Percentiles rank a stretch among this genome's conserved stretches.
These are phyloP conservation scores for Clarias pachynema DNA, from an alignment of 2,797 vertebrate species.

Conservation along the genomic window DNA sequence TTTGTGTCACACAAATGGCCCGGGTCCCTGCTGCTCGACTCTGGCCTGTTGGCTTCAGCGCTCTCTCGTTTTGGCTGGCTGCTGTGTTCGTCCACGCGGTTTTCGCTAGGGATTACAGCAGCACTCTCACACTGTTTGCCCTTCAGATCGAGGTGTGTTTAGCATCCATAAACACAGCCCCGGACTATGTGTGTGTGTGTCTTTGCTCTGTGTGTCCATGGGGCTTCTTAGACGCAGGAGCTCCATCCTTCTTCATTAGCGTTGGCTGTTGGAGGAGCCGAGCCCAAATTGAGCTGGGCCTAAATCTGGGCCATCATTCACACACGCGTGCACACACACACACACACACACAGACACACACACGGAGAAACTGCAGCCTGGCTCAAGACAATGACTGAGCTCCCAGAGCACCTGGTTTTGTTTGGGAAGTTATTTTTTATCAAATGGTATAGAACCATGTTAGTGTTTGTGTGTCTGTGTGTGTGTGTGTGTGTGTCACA, in stretches of 20 bases:
- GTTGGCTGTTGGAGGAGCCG: slow-evolving; percentile 28
- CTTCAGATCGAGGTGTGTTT: slow-evolving; percentile 47
- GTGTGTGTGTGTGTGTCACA: neutral
- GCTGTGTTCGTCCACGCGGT: neutral
- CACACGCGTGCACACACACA: neutral
- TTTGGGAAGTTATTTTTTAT: slow-evolving; percentile 7
- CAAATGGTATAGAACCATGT: neutral
- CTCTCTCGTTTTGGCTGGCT: neutral
- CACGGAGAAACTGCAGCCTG: slow-evolving; percentile 12
- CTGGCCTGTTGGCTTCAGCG: slow-evolving; percentile 13
- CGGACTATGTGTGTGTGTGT: neutral
- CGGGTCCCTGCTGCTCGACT: slow-evolving; percentile 29
- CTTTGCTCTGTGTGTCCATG: neutral
- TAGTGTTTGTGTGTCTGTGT: neutral
- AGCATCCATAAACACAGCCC: slow-evolving; percentile 23
- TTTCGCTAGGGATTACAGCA: slow-evolving; percentile 26
- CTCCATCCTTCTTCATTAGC: slow-evolving; percentile 50
- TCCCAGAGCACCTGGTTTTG: neutral
- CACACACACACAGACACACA: slow-evolving; percentile 26
- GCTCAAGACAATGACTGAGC: slow-evolving; percentile 6
- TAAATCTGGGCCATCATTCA: slow-evolving; percentile 33
- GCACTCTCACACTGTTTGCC: slow-evolving; percentile 25
- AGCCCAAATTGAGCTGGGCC: slow-evolving; percentile 28
- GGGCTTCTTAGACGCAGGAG: slow-evolving; percentile 18
- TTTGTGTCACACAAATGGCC: slow-evolving; percentile 20